These are phyloP conservation scores for Ochropleura leucogaster DNA, from an alignment of 2,888 invertebrate genomes.

Conservation along the genomic window DNA sequence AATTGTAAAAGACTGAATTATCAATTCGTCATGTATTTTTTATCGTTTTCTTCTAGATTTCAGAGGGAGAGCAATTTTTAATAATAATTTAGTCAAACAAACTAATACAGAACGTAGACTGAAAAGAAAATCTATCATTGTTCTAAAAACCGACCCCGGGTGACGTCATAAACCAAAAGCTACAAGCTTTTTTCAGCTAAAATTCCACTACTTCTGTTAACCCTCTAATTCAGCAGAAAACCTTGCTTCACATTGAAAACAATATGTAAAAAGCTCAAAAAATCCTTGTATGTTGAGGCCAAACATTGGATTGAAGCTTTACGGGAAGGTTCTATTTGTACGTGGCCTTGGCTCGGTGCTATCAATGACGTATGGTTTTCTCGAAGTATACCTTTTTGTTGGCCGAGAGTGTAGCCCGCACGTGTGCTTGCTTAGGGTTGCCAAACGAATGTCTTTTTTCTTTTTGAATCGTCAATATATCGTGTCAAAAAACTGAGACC, in stretches of 20 bases:
- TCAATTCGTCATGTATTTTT: neutral
- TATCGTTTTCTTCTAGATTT: neutral
- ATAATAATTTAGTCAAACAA: neutral
- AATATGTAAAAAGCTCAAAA: constrained; percentile 40
- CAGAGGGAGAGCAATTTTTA: neutral
- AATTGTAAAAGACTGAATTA: neutral
- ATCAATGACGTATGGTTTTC: constrained; percentile 61
- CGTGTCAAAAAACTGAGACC: too few relatives aligned
- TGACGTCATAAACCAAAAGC: neutral
- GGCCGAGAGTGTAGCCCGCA: constrained; percentile 44
- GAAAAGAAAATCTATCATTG: neutral
- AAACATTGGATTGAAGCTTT: constrained; percentile 60
- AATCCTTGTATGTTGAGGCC: constrained; percentile 46
- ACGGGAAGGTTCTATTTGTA: constrained; percentile 70
- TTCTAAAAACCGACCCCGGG: neutral
- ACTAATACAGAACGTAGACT: neutral
- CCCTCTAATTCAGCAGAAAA: constrained; percentile 8
- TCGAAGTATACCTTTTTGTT: constrained; percentile 51
- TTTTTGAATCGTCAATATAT: too few relatives aligned
- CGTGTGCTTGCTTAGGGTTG: constrained; percentile 48
- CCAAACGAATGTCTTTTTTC: neutral
- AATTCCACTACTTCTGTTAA: neutral
- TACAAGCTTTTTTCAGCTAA: neutral
- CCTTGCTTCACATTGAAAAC: constrained; percentile 22
- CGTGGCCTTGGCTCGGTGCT: constrained; percentile 67